A percentile compares a stretch with the other conserved stretches of the same genome.
phyloP scores from a whole-genome alignment of 2,113 vertebrate species.

The Narcine bancroftii region DNA sequence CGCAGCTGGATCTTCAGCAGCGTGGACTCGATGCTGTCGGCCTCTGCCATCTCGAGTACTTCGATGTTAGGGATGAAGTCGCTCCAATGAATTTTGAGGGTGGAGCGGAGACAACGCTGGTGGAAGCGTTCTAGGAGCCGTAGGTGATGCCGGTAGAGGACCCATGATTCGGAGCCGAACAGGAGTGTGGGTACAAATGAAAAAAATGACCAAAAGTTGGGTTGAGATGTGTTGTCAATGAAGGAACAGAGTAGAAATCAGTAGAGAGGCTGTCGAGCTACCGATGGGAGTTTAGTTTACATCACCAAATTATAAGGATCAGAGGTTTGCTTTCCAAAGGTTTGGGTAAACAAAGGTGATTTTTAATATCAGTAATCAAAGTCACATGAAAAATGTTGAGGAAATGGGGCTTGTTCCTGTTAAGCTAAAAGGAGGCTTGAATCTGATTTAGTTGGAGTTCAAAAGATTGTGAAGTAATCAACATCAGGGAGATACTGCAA shows the following conservation, averaged over 20 bases:
- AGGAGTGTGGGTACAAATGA: too few species aligned
- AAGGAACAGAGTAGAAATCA: neutral
- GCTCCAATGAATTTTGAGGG: too few species aligned
- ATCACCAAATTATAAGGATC: neutral
- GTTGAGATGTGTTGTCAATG: neutral
- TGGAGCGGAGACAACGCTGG: too few species aligned
- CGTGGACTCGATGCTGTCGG: too few species aligned
- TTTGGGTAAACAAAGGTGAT: neutral
- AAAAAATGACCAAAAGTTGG: neutral
- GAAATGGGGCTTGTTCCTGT: too few species aligned
- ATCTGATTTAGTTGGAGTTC: neutral
- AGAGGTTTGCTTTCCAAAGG: neutral
- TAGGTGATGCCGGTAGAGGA: too few species aligned
- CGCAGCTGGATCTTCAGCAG: too few species aligned
- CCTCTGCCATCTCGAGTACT: too few species aligned
- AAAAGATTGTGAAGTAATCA: neutral
- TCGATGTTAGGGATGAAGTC: too few species aligned
- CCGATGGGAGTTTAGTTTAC: neutral
- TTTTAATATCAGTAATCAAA: neutral
- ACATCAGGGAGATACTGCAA: neutral
- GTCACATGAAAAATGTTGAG: neutral
- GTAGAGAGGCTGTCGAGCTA: neutral
- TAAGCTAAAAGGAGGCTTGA: neutral
- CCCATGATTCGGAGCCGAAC: too few species aligned
- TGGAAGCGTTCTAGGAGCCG: too few species aligned